phyloP scores from a whole-genome alignment of 23 tunicate genomes.

The Ascidia mentula region DNA sequence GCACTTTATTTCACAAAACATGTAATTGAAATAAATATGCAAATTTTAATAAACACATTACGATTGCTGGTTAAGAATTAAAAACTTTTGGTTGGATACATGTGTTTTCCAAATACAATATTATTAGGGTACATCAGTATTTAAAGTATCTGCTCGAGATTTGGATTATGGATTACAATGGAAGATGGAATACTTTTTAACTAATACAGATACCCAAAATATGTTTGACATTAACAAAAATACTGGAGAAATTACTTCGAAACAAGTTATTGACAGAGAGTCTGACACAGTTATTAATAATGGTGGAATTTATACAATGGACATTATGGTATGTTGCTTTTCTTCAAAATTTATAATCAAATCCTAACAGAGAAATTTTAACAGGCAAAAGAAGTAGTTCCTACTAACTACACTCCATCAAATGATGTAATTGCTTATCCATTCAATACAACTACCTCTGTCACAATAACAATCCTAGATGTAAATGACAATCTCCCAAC shows the following conservation, averaged over 20 bases:
- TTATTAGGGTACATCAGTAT: background rate
- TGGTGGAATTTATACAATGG: conserved; percentile 13
- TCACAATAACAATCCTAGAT: conserved; percentile 26
- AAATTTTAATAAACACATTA: too few species aligned
- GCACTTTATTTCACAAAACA: too few species aligned
- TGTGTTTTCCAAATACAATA: background rate
- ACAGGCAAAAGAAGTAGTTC: conserved; percentile 61
- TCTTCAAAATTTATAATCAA: too few species aligned
- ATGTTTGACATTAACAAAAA: conserved; percentile 9
- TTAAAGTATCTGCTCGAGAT: conserved; percentile 7
- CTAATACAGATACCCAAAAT: background rate
- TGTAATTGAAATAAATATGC: too few species aligned
- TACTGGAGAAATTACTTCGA: conserved; percentile 15
- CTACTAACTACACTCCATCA: background rate
- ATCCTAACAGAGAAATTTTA: too few species aligned
- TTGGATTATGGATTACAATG: conserved; percentile 23
- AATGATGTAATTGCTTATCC: conserved; percentile 10
- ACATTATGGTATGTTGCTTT: conserved; percentile 14
- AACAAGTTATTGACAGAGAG: conserved; percentile 24
- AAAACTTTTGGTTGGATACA: too few species aligned
- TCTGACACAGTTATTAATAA: background rate
- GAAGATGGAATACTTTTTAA: conserved; percentile 19
- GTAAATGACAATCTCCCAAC: conserved; percentile 47
- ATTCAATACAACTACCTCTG: conserved; percentile 14
- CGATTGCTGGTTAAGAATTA: too few species aligned